A percentile compares a stretch with the other conserved stretches of the same genome.
Evolutionary conservation across 2,888 invertebrate species (phyloP).

Genomic region (Habrosyne pyritoides): DNA sequence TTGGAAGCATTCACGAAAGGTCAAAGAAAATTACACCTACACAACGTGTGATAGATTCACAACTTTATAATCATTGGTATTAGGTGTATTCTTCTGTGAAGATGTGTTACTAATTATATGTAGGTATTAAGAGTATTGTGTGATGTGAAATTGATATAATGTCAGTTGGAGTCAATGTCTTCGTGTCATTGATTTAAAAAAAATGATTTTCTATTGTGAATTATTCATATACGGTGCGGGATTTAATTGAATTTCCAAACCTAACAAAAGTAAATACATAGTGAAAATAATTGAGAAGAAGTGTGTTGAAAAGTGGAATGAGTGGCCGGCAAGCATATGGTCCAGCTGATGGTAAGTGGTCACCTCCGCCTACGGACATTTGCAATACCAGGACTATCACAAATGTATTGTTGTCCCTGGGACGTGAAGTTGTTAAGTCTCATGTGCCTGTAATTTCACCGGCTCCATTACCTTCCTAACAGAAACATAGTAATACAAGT

Average conservation of each 20-base stretch:
- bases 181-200: background rate
- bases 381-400: too few relatives aligned
- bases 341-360: too few relatives aligned
- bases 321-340: too few relatives aligned
- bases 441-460: too few relatives aligned
- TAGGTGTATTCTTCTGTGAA: background rate
- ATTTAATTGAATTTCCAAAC: background rate
- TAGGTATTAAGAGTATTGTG: background rate
- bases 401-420: too few relatives aligned
- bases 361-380: too few relatives aligned
- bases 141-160: background rate
- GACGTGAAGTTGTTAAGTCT: too few relatives aligned
- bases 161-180: background rate
- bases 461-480: too few relatives aligned
- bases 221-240: background rate
- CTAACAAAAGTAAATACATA: too few relatives aligned
- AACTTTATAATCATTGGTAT: background rate
- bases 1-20: conserved; percentile 20
- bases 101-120: background rate
- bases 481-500: too few relatives aligned
- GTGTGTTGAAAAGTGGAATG: too few relatives aligned
- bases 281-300: too few relatives aligned
- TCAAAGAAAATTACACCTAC: conserved; percentile 29
- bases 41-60: background rate
- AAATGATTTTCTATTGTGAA: background rate